Conservation (phyloP, 2,888 invertebrate genomes). For the Nomada lathburiana region DNA sequence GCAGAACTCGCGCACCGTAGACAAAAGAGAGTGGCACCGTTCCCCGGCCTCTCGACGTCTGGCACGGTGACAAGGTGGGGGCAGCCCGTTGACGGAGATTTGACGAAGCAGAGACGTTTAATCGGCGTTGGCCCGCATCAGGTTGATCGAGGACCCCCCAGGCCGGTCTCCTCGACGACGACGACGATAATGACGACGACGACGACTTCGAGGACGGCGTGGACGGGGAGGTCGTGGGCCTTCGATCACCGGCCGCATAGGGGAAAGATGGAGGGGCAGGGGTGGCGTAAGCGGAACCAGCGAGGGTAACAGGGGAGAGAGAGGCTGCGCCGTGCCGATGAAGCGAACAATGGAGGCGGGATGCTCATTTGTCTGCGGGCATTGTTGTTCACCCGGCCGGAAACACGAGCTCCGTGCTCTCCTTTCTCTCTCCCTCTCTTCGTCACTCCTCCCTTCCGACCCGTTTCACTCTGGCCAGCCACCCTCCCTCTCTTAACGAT, state of each 20-base stretch:
- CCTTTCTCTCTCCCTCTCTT: conserved; percentile 65
- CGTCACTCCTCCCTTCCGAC: conserved; percentile 57
- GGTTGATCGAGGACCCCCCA: conserved; percentile 83
- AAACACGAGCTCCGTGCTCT: conserved; percentile 81
- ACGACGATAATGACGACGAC: conserved; percentile 38
- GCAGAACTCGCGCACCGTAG: conserved; percentile 34
- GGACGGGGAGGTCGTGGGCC: conserved; percentile 47
- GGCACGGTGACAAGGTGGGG: conserved; percentile 5
- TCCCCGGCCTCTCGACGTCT: background rate
- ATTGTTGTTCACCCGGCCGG: conserved; percentile 83
- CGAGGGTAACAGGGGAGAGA: conserved; percentile 70
- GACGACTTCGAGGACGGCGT: conserved; percentile 35
- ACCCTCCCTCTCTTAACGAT: background rate
- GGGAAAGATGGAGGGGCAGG: conserved; percentile 50
- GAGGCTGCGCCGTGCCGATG: conserved; percentile 79
- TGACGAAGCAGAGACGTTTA: conserved; percentile 81
- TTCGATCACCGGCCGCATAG: conserved; percentile 23
- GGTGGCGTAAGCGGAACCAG: conserved; percentile 66
- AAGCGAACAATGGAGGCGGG: conserved; percentile 84
- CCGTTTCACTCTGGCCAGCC: conserved; percentile 27
- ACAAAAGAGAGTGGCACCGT: conserved; percentile 49
- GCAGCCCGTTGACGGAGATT: conserved; percentile 77
- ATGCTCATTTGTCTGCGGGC: conserved; percentile 84
- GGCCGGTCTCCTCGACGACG: conserved; percentile 66
- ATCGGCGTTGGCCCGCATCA: conserved; percentile 83